phyloP scores from a whole-genome alignment of 1,140 invertebrate species.

The Theocolax elegans region DNA sequence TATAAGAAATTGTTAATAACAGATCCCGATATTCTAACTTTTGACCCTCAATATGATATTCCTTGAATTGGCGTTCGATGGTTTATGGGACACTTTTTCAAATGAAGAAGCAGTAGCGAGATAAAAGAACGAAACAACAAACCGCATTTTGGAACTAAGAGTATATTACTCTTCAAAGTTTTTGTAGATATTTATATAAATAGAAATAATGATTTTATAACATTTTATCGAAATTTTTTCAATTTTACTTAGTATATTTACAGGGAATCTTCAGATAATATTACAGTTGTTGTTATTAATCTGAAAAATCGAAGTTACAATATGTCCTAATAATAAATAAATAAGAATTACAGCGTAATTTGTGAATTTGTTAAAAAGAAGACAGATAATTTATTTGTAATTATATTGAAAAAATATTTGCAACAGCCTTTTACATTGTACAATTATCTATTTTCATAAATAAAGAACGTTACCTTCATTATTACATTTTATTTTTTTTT shows the following conservation, averaged over 20 bases:
- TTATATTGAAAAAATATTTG: no score
- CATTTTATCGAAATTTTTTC: no score
- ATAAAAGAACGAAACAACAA: conserved; percentile 85
- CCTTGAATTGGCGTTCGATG: conserved; percentile 92
- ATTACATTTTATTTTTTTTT: conserved; percentile 3
- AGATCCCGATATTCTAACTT: conserved; percentile 95
- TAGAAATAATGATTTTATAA: neutral
- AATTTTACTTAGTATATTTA: no score
- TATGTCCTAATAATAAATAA: no score
- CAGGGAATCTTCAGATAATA: conserved; percentile 93
- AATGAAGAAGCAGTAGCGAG: conserved; percentile 93
- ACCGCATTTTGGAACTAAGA: conserved; percentile 89
- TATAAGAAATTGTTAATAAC: conserved; percentile 93
- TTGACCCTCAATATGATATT: conserved; percentile 90
- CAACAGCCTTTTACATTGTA: neutral
- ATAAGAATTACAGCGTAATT: no score
- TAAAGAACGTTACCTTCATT: conserved; percentile 16
- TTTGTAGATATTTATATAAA: conserved; percentile 69
- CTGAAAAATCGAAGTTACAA: conserved; percentile 75
- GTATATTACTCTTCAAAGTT: conserved; percentile 90
- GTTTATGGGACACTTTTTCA: conserved; percentile 94
- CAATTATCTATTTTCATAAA: conserved; percentile 31
- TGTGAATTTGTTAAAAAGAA: no score
- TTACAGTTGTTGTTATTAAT: conserved; percentile 92
- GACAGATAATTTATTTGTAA: no score